Evolutionary conservation across 1,140 invertebrate species (phyloP), one percentile per base, ranked within the genome.

Genomic region (Macrobrachium rosenbergii): DNA sequence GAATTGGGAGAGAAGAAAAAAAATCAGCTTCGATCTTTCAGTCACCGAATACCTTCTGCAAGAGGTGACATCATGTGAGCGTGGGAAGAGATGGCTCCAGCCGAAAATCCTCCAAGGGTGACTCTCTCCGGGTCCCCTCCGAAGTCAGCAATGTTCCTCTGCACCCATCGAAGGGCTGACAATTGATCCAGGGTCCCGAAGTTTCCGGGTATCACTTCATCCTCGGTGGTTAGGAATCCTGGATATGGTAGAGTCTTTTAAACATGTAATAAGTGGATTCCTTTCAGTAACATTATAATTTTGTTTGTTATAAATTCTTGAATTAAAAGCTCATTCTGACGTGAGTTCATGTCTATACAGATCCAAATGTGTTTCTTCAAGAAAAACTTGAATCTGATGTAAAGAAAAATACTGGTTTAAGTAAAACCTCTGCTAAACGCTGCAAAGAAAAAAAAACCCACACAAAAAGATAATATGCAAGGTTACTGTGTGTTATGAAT

Each of bases 221-320:
- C 78, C 78, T 62, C 78, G 0, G 78, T 80, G 5, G 78, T 60
- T n/a, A 80, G 28, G 78, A 80, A 80, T 59, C 78, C 78, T 80
- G 60, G 52, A 2, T 21, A 80, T 2, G n/a, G n/a, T n/a, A n/a
- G n/a, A n/a, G n/a, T n/a, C n/a, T n/a, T n/a, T n/a, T n/a, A n/a
- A n/a, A n/a, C n/a, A n/a, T n/a, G n/a, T n/a, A n/a, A n/a, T n/a
- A n/a, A n/a, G 23, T 23, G 28, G 12, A 2, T 37, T 37, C 28
- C 3, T 37, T 37, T 37, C 28, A 37, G 28, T 37, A 2, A 37
- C 28, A 37, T 37, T 37, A 37, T 37, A 2, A 37, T 37, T 37
- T 37, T 37, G 3, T 3, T 1, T 37, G 28, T 37, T 37, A 37
- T 37, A 37, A 37, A 37, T 1, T 37, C 28, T 37, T 37, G 28